Conservation (phyloP, 2,888 invertebrate genomes). For the Tachina grossa region DNA sequence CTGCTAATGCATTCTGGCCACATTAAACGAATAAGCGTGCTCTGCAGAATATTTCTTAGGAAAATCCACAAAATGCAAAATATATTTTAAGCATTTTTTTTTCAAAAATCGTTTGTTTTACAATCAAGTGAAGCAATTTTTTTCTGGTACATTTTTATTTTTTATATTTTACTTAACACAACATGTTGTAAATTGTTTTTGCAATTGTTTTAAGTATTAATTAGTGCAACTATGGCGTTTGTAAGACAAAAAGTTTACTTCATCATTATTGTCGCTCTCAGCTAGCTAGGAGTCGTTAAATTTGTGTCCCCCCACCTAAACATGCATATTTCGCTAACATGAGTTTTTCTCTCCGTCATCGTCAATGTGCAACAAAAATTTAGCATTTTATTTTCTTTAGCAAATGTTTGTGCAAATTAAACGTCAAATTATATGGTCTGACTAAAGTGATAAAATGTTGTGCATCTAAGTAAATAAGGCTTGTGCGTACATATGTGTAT, state of each 20-base stretch:
- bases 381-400: slow-evolving; percentile 5
- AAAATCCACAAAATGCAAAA: not conserved
- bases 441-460: slow-evolving; percentile 80
- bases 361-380: slow-evolving; percentile 26
- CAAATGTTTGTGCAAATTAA: slow-evolving; percentile 75
- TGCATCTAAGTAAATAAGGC: slow-evolving; percentile 64
- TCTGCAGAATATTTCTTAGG: too few species aligned
- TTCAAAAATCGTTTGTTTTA: slow-evolving; percentile 1
- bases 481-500: not conserved
- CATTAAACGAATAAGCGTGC: too few species aligned
- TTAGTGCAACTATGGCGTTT: slow-evolving; percentile 72
- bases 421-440: slow-evolving; percentile 83
- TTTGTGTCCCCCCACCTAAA: slow-evolving; percentile 61
- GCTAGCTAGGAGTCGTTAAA: not conserved
- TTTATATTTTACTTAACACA: slow-evolving; percentile 50
- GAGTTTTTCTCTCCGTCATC: slow-evolving; percentile 9
- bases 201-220: slow-evolving; percentile 77
- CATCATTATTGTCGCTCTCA: slow-evolving; percentile 37
- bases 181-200: slow-evolving; percentile 77
- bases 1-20: too few species aligned
- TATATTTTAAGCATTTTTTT: slow-evolving; percentile 29
- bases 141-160: slow-evolving; percentile 38
- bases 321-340: not conserved
- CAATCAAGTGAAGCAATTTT: slow-evolving; percentile 7
- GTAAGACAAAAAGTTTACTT: slow-evolving; percentile 33